Conservation (phyloP, 2,797 vertebrate species). For the Enteromius radiatus region DNA sequence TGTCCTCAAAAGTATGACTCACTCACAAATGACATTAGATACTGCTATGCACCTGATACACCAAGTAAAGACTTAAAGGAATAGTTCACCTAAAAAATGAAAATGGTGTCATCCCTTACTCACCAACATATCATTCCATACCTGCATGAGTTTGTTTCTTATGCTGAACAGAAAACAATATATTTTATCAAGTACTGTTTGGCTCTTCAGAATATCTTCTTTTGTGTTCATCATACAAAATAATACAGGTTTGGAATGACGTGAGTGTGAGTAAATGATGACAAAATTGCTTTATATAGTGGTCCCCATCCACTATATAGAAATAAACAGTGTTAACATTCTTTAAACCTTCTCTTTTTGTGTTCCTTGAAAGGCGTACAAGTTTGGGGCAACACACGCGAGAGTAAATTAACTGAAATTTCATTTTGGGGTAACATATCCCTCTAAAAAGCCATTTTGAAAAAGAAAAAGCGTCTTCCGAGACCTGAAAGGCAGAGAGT, state of each 20-base stretch:
- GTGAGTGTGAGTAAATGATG: not conserved
- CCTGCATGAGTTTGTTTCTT: not conserved
- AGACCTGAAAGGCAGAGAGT: slow-evolving; percentile 38
- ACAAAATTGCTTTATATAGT: not conserved
- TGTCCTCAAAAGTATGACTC: not conserved
- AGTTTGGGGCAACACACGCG: not conserved
- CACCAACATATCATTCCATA: not conserved
- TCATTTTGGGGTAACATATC: not conserved
- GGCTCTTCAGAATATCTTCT: not conserved
- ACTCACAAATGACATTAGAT: not conserved
- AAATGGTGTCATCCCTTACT: not conserved
- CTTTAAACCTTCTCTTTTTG: not conserved
- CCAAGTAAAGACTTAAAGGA: not conserved
- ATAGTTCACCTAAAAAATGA: not conserved
- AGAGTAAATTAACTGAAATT: not conserved
- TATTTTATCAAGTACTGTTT: no score
- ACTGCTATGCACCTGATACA: no score
- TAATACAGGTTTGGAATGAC: not conserved
- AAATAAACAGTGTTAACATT: not conserved
- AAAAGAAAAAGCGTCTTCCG: not conserved
- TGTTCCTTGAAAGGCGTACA: not conserved
- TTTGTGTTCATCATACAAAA: not conserved
- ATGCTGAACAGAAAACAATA: not conserved
- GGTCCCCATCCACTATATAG: not conserved
- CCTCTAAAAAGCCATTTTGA: not conserved